Percentiles rank a stretch among this genome's conserved stretches.
Conservation (phyloP, 2,113 vertebrate genomes). For the Caranx melampygus region DNA sequence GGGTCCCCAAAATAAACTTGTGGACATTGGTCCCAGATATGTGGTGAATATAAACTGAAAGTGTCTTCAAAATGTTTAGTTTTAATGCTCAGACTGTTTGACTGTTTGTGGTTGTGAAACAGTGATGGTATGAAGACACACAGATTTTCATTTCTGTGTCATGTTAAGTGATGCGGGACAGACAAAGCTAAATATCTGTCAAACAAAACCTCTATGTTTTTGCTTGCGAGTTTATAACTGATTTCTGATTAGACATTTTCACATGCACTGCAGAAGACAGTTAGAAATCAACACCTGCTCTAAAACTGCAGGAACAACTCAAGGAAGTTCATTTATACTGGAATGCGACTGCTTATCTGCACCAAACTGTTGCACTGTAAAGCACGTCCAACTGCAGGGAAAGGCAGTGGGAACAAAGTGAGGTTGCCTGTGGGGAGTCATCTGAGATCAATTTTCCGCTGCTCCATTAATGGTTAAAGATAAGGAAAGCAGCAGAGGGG, state of each 20-base stretch:
- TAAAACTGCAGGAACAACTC: conserved; percentile 13
- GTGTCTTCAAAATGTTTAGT: neutral
- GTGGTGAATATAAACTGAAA: neutral
- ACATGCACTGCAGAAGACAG: neutral
- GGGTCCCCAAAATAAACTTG: neutral
- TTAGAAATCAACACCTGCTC: conserved; percentile 27
- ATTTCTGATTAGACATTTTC: neutral
- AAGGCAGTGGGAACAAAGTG: conserved; percentile 5
- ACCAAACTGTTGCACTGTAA: neutral
- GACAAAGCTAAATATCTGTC: neutral
- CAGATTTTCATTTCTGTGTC: neutral
- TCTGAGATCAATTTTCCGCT: conserved; percentile 55
- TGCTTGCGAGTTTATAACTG: neutral
- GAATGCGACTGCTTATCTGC: conserved; percentile 34
- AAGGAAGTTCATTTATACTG: conserved; percentile 16
- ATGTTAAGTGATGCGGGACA: neutral
- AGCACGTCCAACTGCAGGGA: conserved; percentile 15
- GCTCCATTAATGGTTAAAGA: conserved; percentile 40
- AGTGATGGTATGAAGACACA: neutral
- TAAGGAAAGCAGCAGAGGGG: conserved; percentile 21
- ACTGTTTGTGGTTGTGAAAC: neutral
- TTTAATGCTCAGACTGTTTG: neutral
- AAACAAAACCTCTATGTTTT: neutral
- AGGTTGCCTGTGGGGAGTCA: conserved; percentile 33
- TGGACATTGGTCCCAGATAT: neutral